A percentile compares a stretch with the other conserved stretches of the same genome.
These are phyloP conservation scores for Apis mellifera DNA, from an alignment of 1,140 invertebrate genomes.

Conservation along the genomic window Amel_HAv3.1 CM009945.2:7533001-7533500, in stretches of 20 bases:
- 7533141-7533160: background rate
- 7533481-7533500: background rate
- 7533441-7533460: background rate
- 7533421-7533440: background rate
- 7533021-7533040: conserved; percentile 51
- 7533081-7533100: conserved; percentile 51
- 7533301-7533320: background rate
- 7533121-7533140: background rate
- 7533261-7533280: background rate
- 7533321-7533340: background rate
- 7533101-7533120: background rate
- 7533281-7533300: background rate
- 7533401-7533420: background rate
- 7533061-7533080: conserved; percentile 48
- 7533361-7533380: too few species aligned
- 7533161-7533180: too few species aligned
- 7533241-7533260: background rate
- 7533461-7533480: too few species aligned
- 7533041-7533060: conserved; percentile 57
- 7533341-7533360: background rate
- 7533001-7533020: conserved; percentile 20
- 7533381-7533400: background rate
- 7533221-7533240: background rate
- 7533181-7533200: too few species aligned
- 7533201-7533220: background rate